Conservation (phyloP, 2,113 vertebrate species). For the Balaenoptera acutorostrata region DNA sequence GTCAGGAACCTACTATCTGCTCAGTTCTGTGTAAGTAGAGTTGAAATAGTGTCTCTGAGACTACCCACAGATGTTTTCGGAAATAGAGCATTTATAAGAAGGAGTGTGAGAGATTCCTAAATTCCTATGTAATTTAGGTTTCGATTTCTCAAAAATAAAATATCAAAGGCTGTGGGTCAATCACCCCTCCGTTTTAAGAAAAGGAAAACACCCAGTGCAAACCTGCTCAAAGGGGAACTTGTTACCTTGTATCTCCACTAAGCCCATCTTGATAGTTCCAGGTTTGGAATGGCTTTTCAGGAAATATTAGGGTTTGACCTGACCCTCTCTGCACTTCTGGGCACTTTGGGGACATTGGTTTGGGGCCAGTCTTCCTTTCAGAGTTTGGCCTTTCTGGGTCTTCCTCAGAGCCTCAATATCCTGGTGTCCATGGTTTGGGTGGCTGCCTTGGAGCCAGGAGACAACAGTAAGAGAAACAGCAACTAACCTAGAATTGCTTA, state of each 20-base stretch:
- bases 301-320: not conserved
- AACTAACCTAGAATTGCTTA: not conserved
- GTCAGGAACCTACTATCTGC: not conserved
- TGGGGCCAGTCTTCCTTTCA: not conserved
- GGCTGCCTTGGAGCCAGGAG: not conserved
- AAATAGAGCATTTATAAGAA: not conserved
- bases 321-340: not conserved
- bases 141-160: not conserved
- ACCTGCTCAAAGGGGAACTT: not conserved
- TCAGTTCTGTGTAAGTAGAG: not conserved
- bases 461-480: not conserved
- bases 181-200: not conserved
- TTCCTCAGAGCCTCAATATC: not conserved
- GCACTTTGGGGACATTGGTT: not conserved
- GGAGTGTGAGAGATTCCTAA: not conserved
- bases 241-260: not conserved
- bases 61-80: not conserved
- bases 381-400: not conserved
- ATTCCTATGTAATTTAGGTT: not conserved
- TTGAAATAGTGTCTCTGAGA: not conserved
- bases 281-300: not conserved
- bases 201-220: not conserved
- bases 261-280: not conserved
- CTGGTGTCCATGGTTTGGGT: not conserved
- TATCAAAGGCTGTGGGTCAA: not conserved